phyloP scores from a whole-genome alignment of 2,113 vertebrate genomes.

The Macquaria australasica region DNA sequence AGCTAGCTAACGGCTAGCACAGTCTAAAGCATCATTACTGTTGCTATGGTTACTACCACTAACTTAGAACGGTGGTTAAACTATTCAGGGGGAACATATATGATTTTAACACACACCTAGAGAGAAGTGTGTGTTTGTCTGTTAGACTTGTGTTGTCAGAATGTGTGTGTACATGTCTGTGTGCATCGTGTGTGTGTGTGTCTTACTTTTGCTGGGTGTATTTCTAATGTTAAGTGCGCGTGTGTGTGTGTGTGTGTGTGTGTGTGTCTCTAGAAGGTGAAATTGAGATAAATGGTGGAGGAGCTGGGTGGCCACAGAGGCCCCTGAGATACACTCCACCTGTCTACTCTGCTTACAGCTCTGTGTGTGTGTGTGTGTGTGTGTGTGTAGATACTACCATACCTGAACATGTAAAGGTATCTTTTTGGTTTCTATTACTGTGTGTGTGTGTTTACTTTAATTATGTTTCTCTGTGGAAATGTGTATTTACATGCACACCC shows the following conservation, averaged over 20 bases:
- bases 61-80: not conserved
- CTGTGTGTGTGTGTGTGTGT: conserved; percentile 20
- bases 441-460: not conserved
- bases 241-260: conserved; percentile 20
- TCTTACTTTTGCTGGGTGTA: not conserved
- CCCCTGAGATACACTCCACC: conserved; percentile 52
- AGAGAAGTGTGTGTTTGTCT: too few relatives aligned
- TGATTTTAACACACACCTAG: not conserved
- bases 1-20: not conserved
- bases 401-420: not conserved
- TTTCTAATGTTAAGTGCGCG: conserved; percentile 18
- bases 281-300: conserved; percentile 72
- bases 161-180: not conserved
- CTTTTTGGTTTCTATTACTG: not conserved
- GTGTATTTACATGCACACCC: conserved; percentile 4
- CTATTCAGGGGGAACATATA: not conserved
- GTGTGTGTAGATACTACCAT: not conserved
- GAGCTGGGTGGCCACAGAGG: conserved; percentile 50
- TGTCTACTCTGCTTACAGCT: conserved; percentile 60
- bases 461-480: conserved; percentile 13
- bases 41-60: conserved; percentile 1
- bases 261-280: conserved; percentile 36
- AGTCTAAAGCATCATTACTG: not conserved
- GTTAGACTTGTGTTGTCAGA: not conserved
- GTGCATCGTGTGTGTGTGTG: not conserved